Evolutionary conservation across 2,888 invertebrate species (phyloP), one percentile per base, ranked within the genome.

Genomic region (Argyra leucocephala): DNA sequence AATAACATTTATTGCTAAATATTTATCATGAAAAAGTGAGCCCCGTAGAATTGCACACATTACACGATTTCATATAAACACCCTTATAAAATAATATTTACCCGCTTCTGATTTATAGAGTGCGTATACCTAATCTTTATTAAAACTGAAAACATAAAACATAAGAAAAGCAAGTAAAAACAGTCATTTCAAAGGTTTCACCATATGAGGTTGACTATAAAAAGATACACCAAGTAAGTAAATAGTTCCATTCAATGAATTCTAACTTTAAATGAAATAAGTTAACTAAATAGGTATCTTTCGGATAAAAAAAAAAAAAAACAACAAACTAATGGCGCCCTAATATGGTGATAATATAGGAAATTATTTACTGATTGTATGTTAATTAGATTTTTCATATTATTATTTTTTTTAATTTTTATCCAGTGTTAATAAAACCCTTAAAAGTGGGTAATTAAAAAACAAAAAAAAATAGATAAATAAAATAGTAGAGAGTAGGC

Each of bases 261-360:
- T 48, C 31, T 31, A 31, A 31, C 10, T 31, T 7, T 7, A 31
- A 31, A 31, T 10, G 31, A 31, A 31, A 31, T 7, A 7, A 31
- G 31, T n/a, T n/a, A n/a, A n/a, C n/a, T n/a, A n/a, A n/a, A n/a
- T n/a, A n/a, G n/a, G n/a, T n/a, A n/a, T n/a, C n/a, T n/a, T n/a
- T n/a, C n/a, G n/a, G n/a, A n/a, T n/a, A n/a, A n/a, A n/a, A 31
- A 48, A 18, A 48, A 18, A n/a, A 15, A 48, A 48, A 48, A 48
- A 48, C 15, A 3, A 48, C 1, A 18, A 48, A 48, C 12, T n/a
- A 1, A 48, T 48, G 48, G 48, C 48, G 48, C 48, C 48, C 48
- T 48, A 18, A 48, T 48, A 48, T 48, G n/a, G 48, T n/a, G 48
- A 48, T 48, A 31, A 31, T 37, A 37, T 48, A 48, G 48, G 48